Evolutionary conservation across 2,113 vertebrate species (phyloP).

Genomic region (Ammospiza caudacuta): DNA sequence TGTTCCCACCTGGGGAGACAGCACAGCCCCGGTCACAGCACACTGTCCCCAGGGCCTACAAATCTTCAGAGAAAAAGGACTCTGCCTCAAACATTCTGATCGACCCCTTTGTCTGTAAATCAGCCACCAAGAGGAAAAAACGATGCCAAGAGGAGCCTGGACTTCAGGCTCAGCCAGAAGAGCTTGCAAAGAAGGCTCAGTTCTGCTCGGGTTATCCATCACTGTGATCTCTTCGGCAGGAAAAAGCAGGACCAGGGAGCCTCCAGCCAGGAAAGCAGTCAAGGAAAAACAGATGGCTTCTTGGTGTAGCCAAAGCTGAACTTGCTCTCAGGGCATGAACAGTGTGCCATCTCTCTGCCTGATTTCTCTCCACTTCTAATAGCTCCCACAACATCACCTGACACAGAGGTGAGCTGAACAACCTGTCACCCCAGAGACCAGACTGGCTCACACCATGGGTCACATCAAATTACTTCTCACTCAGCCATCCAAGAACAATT

Average conservation of each 20-base stretch:
- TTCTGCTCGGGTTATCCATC: background rate
- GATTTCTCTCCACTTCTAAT: background rate
- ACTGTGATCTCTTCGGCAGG: background rate
- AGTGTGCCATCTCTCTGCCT: background rate
- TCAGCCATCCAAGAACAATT: background rate
- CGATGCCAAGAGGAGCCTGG: background rate
- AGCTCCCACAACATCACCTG: background rate
- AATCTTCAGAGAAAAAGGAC: background rate
- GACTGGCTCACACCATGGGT: background rate
- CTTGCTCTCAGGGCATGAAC: background rate
- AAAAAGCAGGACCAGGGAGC: background rate
- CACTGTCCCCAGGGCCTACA: background rate
- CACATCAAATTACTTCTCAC: background rate
- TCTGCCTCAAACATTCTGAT: background rate
- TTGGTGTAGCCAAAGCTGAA: background rate
- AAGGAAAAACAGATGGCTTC: slow-evolving; percentile 30
- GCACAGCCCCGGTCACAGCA: background rate
- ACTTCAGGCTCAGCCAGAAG: background rate
- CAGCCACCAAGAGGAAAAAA: background rate
- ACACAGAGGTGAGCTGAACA: background rate
- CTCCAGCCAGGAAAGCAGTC: slow-evolving; percentile 7
- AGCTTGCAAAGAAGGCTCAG: background rate
- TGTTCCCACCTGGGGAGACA: background rate
- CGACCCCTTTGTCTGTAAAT: background rate
- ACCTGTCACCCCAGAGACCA: background rate